Evolutionary conservation across 2,888 invertebrate genomes (phyloP).

Genomic region (Zele albiditarsus): DNA sequence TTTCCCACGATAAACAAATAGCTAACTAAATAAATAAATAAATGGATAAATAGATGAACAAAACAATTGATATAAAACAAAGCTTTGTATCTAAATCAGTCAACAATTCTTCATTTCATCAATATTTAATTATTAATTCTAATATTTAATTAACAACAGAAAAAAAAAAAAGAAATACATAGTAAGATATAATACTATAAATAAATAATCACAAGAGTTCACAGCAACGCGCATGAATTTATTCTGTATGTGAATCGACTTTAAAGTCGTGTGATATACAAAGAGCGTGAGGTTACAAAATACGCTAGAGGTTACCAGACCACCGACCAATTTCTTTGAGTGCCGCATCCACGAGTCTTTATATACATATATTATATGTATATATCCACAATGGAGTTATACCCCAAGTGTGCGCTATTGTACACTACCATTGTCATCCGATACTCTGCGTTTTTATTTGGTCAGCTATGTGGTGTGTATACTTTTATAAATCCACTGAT

Average conservation of each 20-base stretch:
- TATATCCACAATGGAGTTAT: conserved; percentile 49
- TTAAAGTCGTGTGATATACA: background rate
- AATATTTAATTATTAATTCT: no score
- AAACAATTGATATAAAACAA: no score
- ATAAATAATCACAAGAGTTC: background rate
- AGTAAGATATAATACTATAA: no score
- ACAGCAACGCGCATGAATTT: background rate
- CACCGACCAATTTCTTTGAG: conserved; percentile 70
- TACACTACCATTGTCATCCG: conserved; percentile 46
- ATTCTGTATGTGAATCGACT: background rate
- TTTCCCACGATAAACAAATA: no score
- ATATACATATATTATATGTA: background rate
- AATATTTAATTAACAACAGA: no score
- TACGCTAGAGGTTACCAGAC: conserved; percentile 63
- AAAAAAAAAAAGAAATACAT: no score
- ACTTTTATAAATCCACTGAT: background rate
- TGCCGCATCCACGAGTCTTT: conserved; percentile 51
- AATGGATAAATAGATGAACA: no score
- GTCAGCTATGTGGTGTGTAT: conserved; percentile 20
- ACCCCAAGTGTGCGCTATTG: conserved; percentile 43
- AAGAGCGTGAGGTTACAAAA: conserved; percentile 54
- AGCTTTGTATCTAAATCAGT: no score
- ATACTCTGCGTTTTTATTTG: conserved; percentile 35
- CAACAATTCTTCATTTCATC: no score
- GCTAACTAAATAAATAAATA: no score